Conservation (phyloP, 2,113 vertebrate genomes). For the Bettongia penicillata region DNA sequence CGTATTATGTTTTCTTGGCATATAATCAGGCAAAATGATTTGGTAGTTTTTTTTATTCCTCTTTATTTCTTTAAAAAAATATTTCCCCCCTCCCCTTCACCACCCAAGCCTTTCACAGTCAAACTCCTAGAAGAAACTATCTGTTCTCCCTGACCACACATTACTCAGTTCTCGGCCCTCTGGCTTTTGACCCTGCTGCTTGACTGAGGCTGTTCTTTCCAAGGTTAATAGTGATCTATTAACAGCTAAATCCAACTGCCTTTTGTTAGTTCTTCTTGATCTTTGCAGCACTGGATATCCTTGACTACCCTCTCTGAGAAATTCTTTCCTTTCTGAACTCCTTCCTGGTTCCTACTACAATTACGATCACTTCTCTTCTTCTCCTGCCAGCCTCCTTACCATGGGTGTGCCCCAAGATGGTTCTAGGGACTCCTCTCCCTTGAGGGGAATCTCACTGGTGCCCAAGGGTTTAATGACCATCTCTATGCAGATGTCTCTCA, state of each 20-base stretch:
- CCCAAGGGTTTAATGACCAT: too few relatives aligned
- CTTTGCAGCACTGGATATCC: neutral
- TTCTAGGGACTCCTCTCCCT: too few relatives aligned
- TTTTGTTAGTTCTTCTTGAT: neutral
- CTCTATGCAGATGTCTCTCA: too few relatives aligned
- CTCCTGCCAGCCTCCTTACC: neutral
- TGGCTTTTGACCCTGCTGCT: neutral
- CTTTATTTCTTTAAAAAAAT: neutral
- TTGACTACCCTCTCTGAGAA: neutral
- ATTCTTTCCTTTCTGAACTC: neutral
- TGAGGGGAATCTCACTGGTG: too few relatives aligned
- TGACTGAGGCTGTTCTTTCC: neutral
- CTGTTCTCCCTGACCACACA: too few relatives aligned
- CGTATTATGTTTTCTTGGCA: neutral
- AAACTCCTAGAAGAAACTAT: neutral
- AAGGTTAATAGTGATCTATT: neutral
- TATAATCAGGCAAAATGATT: neutral
- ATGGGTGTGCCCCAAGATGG: neutral
- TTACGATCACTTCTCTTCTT: too few relatives aligned
- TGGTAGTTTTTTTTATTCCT: neutral
- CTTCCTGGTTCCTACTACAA: neutral
- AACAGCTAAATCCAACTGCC: neutral
- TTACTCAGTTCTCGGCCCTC: neutral
- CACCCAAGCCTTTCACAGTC: neutral
- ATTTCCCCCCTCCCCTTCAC: fast-evolving